phyloP scores from a whole-genome alignment of 2,888 invertebrate genomes.

The Margaritifera margaritifera region DNA sequence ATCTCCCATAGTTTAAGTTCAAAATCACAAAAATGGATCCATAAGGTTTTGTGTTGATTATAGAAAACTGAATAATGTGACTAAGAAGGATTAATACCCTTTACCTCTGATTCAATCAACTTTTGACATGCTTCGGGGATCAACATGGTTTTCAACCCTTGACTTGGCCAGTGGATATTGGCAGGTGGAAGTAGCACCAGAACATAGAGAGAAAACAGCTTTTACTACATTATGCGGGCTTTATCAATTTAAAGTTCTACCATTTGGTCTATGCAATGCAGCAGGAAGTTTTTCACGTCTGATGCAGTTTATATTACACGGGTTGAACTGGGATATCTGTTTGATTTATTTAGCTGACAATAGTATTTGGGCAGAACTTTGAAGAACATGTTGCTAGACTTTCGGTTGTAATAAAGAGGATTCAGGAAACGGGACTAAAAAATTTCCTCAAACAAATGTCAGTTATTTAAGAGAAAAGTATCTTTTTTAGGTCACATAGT shows the following conservation, averaged over 20 bases:
- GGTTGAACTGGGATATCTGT: too few species aligned
- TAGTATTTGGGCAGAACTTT: neutral
- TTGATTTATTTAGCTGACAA: too few species aligned
- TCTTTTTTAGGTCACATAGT: conserved; percentile 3
- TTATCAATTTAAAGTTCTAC: too few species aligned
- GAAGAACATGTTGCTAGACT: neutral
- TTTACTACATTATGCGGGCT: too few species aligned
- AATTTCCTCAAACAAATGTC: neutral
- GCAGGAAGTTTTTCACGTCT: too few species aligned
- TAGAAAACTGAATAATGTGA: conserved; percentile 37
- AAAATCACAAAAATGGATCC: conserved; percentile 62
- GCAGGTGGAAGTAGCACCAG: too few species aligned
- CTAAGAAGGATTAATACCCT: conserved; percentile 20
- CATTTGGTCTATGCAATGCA: too few species aligned
- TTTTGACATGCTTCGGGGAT: conserved; percentile 10
- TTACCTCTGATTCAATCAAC: conserved; percentile 17
- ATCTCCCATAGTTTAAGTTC: conserved; percentile 66
- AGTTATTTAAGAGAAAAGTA: conserved; percentile 1
- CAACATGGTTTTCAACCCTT: conserved; percentile 15
- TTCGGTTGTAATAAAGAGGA: neutral
- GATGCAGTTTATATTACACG: too few species aligned
- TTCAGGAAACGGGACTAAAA: neutral
- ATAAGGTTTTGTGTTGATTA: too few species aligned
- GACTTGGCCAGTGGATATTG: conserved; percentile 22
- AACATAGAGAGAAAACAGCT: too few species aligned